These are phyloP conservation scores for Pemphigus obesinymphae DNA, from an alignment of 1,140 invertebrate genomes.

Conservation along the genomic window DNA sequence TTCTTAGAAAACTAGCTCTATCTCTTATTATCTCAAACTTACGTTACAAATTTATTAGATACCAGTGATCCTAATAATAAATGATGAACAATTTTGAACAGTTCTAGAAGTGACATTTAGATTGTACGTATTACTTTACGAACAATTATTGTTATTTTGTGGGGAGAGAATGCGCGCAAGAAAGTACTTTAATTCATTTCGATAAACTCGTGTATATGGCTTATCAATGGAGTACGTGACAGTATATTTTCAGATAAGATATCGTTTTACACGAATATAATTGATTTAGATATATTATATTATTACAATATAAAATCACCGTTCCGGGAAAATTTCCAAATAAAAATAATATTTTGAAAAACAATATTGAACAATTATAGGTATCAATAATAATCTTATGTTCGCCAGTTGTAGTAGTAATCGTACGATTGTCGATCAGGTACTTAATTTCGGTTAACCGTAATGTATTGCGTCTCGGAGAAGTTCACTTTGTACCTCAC, in stretches of 20 bases:
- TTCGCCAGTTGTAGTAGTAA: too few relatives aligned
- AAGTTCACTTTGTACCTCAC: background rate
- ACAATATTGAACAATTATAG: background rate
- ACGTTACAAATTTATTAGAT: background rate
- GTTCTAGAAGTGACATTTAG: background rate
- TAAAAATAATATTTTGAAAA: background rate
- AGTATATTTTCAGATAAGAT: background rate
- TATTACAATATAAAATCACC: background rate
- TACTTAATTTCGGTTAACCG: background rate
- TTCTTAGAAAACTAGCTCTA: background rate
- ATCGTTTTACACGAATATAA: background rate
- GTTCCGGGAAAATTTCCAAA: background rate
- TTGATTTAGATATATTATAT: background rate
- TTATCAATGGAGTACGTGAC: slow-evolving; percentile 1
- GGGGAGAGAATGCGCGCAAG: background rate
- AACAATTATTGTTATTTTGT: background rate
- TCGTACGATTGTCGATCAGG: too few relatives aligned
- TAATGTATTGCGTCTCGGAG: too few relatives aligned
- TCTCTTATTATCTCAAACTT: background rate
- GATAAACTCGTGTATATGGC: background rate
- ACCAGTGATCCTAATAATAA: background rate
- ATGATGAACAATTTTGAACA: background rate
- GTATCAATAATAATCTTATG: too few relatives aligned
- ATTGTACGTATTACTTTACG: background rate
- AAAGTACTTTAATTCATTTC: background rate